Base-by-base conservation (phyloP, 1,140 invertebrate species). In the Rhopalosiphum maidis region DNA sequence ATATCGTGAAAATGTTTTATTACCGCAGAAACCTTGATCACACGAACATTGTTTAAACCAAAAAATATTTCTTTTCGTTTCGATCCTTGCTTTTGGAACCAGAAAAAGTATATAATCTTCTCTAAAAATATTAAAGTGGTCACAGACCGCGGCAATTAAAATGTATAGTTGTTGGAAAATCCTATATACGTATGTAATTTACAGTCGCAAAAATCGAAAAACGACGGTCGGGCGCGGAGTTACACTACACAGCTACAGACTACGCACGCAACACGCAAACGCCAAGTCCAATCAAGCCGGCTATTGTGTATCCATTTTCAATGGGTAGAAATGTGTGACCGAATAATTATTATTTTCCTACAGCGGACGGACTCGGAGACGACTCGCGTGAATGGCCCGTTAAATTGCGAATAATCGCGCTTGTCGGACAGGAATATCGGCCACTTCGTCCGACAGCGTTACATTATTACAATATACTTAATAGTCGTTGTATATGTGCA, bases 341-440 rank as follows among this genome's bases (percentile, higher is more conserved):
- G 60, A 77, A 77, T 77, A n/a, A 77, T 77, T 77, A n/a, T 77
- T 77, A n/a, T 77, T 77, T 77, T n/a, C 60, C 60, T 18, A 51
- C 48, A 51, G 48, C 18, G 15, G 30, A 21, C 1, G 55, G 55
- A 51, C 48, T 51, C 55, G 7, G 55, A 55, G 55, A 55, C 60
- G 15, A n/a, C 11, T 77, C n/a, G 60, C 60, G 30, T n/a, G 30
- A 77, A 77, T 77, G 60, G 60, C 15, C 60, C n/a, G 60, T 77
- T 77, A 77, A n/a, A 77, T 77, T 77, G 60, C 60, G 60, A 35
- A 77, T 77, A 77, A 77, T 77, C 30, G 60, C 60, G 11, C 60
- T n/a, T 30, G 30, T 3, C 15, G 60, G 48, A 51, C 15, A 4
- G 55, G 8, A 25, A 30, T 15, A 60, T 60, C 55, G 30, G 55